Evolutionary conservation across 2,888 invertebrate genomes (phyloP), one percentile per base, ranked within the genome.

Genomic region (Sipha maydis): DNA sequence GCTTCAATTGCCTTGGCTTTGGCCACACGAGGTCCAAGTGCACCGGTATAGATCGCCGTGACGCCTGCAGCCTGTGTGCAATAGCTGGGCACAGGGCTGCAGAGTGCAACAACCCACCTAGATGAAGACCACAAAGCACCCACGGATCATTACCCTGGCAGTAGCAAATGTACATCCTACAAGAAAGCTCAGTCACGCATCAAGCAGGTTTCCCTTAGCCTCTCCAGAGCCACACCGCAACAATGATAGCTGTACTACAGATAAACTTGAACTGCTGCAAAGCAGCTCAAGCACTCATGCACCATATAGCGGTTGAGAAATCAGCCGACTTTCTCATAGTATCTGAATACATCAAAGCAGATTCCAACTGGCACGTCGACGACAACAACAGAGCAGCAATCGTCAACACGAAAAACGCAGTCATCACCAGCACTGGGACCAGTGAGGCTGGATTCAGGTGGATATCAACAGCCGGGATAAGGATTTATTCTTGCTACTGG

Each of bases 261-360:
- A 76, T 76, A 0, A 76, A 48, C 41, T 17, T 76, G 76, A 76
- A 76, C 76, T 76, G 41, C 48, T 41, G 76, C 17, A 76, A 76
- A 48, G 41, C 76, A 48, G 76, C 76, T 41, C 76, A 76, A n/a
- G 41, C n/a, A 14, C n/a, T 41, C 19, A 4, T 41, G 3, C 41
- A n/a, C 3, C n/a, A 41, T 17, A 31, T 17, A 0, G 48, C 48
- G 14, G 14, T 17, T 0, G 76, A 76, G 19, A 54, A 54, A 1
- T 7, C 8, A 2, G 17, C 9, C 2, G 77, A 77, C 19, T n/a
- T n/a, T n/a, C 21, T 69, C 21, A 69, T 69, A 14, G 69, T 69
- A 21, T 69, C 69, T 7, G 69, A 69, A 69, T 69, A 54, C 54
- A 48, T 28, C 2, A 31, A 3, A 25, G 78, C 21, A 9, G 78